Percentiles rank a stretch among this genome's conserved stretches.
Conservation (phyloP, 1,140 invertebrate species). For the Lucilia sericata region DNA sequence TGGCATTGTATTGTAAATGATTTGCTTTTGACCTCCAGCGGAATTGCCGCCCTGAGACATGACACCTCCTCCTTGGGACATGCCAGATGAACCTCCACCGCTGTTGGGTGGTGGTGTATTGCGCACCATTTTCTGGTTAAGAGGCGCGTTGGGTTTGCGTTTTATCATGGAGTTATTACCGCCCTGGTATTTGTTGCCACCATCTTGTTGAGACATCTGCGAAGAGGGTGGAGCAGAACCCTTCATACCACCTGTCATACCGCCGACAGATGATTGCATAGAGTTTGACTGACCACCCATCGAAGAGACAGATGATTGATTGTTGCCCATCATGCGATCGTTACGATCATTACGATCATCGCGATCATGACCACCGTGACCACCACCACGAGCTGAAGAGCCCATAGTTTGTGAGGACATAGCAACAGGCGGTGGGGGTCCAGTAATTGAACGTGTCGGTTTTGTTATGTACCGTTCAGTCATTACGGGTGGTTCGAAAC, state of each 20-base stretch:
- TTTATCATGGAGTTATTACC: constrained; percentile 59
- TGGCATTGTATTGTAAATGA: constrained; percentile 58
- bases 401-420: constrained; percentile 43
- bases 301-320: constrained; percentile 48
- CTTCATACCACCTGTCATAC: constrained; percentile 58
- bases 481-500: constrained; percentile 61
- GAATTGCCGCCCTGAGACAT: constrained; percentile 54
- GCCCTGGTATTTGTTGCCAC: constrained; percentile 58
- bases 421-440: constrained; percentile 57
- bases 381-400: constrained; percentile 31
- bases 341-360: constrained; percentile 47
- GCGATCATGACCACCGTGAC: constrained; percentile 55
- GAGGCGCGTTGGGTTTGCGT: constrained; percentile 58
- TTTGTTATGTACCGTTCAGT: constrained; percentile 65
- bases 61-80: constrained; percentile 44
- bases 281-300: constrained; percentile 45
- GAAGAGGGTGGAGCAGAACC: constrained; percentile 49
- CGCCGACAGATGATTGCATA: constrained; percentile 56
- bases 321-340: constrained; percentile 49
- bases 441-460: constrained; percentile 61
- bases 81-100: constrained; percentile 40
- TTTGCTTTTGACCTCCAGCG: constrained; percentile 53
- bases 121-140: constrained; percentile 59
- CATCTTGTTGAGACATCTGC: constrained; percentile 49
- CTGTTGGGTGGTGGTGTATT: constrained; percentile 55